A percentile compares a stretch with the other conserved stretches of the same genome.
phyloP scores from a whole-genome alignment of 2,888 invertebrate species.

The Heliconius erato region DNA sequence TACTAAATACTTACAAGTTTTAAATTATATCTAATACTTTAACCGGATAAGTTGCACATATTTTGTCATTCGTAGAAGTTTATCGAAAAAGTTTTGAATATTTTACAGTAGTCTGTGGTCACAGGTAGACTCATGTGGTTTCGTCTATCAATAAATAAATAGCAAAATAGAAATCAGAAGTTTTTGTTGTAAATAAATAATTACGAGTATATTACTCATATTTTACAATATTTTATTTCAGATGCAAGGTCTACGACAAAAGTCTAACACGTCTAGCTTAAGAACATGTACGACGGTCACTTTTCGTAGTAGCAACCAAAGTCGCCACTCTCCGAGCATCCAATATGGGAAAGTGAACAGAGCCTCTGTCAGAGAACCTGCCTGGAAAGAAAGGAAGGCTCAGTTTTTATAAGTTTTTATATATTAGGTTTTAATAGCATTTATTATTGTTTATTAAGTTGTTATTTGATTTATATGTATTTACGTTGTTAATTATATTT shows the following conservation, averaged over 20 bases:
- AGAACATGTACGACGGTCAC: slow-evolving; percentile 76
- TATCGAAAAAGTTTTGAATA: too few species aligned
- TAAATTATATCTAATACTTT: too few species aligned
- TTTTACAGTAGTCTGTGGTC: too few species aligned
- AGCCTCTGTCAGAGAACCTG: slow-evolving; percentile 62
- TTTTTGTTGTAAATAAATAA: too few species aligned
- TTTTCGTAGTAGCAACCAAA: slow-evolving; percentile 73
- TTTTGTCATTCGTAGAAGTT: too few species aligned
- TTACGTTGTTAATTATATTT: neutral
- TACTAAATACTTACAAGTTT: too few species aligned
- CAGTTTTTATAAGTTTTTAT: slow-evolving; percentile 66
- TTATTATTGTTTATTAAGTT: neutral
- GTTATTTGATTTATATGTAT: neutral
- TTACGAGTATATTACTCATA: neutral
- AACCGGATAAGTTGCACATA: too few species aligned
- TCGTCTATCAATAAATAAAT: too few species aligned
- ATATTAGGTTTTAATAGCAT: neutral
- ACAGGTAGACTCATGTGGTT: too few species aligned
- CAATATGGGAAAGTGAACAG: slow-evolving; percentile 63
- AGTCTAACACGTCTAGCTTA: slow-evolving; percentile 81
- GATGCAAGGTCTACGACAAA: slow-evolving; percentile 84
- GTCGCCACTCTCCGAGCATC: slow-evolving; percentile 59
- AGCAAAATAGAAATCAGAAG: too few species aligned
- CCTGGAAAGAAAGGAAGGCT: slow-evolving; percentile 67
- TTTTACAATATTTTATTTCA: slow-evolving; percentile 53